phyloP scores from a whole-genome alignment of 1,140 invertebrate genomes.

The Neuroterus valhalla region DNA sequence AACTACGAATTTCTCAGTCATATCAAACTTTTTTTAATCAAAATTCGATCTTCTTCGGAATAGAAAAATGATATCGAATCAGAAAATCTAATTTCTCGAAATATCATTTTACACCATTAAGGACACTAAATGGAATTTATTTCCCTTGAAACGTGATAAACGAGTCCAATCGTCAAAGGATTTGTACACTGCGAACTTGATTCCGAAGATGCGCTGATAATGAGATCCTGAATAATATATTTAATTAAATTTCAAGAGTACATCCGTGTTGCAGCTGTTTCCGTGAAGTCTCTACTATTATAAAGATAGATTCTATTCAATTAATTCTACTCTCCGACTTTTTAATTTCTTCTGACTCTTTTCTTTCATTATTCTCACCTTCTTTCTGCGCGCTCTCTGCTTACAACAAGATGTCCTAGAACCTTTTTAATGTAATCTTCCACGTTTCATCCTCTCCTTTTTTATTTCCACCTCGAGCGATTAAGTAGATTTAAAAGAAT shows the following conservation, averaged over 20 bases:
- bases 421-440: background rate
- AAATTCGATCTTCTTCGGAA: too few relatives aligned
- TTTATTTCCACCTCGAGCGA: background rate
- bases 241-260: slow-evolving; percentile 17
- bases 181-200: background rate
- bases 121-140: too few relatives aligned
- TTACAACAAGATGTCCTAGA: background rate
- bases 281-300: background rate
- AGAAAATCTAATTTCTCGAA: too few relatives aligned
- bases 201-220: background rate
- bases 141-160: too few relatives aligned
- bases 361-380: background rate
- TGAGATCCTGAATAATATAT: slow-evolving; percentile 1
- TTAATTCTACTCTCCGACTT: background rate
- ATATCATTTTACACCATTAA: too few relatives aligned
- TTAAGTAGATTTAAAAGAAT: too few relatives aligned
- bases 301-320: slow-evolving; percentile 15
- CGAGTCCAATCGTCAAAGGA: background rate
- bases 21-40: too few relatives aligned
- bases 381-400: background rate
- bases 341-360: background rate
- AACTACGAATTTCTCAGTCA: too few relatives aligned
- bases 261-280: background rate
- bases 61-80: too few relatives aligned
- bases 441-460: background rate